Base-by-base conservation (phyloP, 2,797 vertebrate genomes). In the Siniperca scherzeri region DNA sequence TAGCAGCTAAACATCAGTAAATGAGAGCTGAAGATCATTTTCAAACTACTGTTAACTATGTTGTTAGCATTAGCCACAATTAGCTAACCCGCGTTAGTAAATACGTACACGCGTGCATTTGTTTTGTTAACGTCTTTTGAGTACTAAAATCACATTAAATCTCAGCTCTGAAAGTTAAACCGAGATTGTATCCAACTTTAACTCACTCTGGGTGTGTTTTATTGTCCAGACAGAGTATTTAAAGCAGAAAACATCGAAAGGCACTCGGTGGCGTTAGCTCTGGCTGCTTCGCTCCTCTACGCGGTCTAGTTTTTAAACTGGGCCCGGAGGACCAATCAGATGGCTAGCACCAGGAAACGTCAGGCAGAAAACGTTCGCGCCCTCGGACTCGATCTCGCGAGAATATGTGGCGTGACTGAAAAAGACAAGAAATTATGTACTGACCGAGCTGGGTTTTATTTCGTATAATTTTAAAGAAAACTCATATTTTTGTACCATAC, bases 291-390 rank as follows among this genome's bases (percentile, higher is more conserved):
- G 12, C 11, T 13, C 0, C 6, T 19, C 48, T 81, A 46, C 93
- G 93, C 92, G 89, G 77, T 67, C 52, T 61, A 67, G 30, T 75
- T 30, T 95, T 95, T 91, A 92, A 96, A 95, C 86, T 27, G 22
- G 1, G 19, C n/a, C 9, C 10, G 1, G 14, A 2, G 3, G n/a
- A 74, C 95, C 93, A 95, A 94, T 95, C 88, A 59, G 17, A 11
- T 0, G 3, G 5, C 36, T 0, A 1, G 3, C 0, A 8, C 0
- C 2, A 1, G 0, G 1, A 0, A 0, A 80, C 82, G 83, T 92
- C 86, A 87, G 13, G 0, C 3, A 0, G 0, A 8, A 16, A 36
- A 40, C 21, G 48, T 27, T 16, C 2, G 0, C 2, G 1, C 0
- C 0, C 3, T 48, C 6, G 0, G 0, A 4, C 0, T 6, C 0